Evolutionary conservation across 2,797 vertebrate genomes (phyloP), one percentile per base, ranked within the genome.

Genomic region (Helarctos malayanus): DNA sequence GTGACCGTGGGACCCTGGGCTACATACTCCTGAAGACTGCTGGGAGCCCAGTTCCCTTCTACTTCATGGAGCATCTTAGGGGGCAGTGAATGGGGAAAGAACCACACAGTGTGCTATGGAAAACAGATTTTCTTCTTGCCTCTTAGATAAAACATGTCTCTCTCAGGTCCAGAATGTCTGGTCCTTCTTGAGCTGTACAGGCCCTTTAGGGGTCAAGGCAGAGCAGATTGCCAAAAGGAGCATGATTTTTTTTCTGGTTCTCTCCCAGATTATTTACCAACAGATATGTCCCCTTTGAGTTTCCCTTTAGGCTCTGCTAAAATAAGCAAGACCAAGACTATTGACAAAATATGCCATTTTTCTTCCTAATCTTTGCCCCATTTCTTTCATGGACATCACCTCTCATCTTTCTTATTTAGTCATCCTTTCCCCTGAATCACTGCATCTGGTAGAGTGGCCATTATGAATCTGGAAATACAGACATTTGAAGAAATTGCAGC

Each of bases 391-490:
- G 65, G 68, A 59, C 29, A 63, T 56, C 32, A 27, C n/a, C 27
- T 47, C 81, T 38, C 9, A 13, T 29, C 54, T 79, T 96, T 75
- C 79, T 91, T 80, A 35, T 65, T 92, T 76, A 85, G 81, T 94
- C 88, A 71, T 85, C 23, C 49, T 90, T 52, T 49, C 63, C 18
- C 47, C 87, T 96, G 94, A 93, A 81, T 92, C 90, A 92, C 11
- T 47, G n/a, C 52, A 61, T 93, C 38, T 71, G 86, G 81, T 75
- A 79, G 82, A 57, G 19, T 69, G 75, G 94, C 32, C 9, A 32
- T 91, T 52, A 71, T 4, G 45, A 83, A 83, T 47, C 49, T 65
- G n/a, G 59, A 95, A 95, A 88, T 73, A 57, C 21, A 89, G 68
- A 7, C 19, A 45, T 89, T 54, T 81, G 45, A 84, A 89, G 75